These are phyloP conservation scores for Tetheella fluctuosa DNA, from an alignment of 2,888 invertebrate species.

Conservation along the genomic window DNA sequence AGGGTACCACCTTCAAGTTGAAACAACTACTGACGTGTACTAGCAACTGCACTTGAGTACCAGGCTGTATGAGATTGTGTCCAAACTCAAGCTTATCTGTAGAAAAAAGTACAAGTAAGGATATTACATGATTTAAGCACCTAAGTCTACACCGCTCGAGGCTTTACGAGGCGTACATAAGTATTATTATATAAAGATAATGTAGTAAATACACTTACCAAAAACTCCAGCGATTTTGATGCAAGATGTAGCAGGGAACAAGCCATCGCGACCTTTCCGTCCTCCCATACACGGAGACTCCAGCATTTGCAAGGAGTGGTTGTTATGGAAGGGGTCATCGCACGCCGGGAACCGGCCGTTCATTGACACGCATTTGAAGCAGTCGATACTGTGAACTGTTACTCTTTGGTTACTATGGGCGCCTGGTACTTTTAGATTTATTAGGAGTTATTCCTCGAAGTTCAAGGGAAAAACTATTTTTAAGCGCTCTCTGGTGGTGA, in stretches of 20 bases:
- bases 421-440: conserved; percentile 25
- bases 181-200: too few relatives aligned
- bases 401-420: conserved; percentile 19
- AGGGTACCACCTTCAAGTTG: background rate
- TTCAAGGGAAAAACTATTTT: too few relatives aligned
- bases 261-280: conserved; percentile 94
- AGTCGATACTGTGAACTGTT: conserved; percentile 91
- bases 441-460: background rate
- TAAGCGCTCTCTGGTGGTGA: too few relatives aligned
- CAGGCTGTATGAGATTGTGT: too few relatives aligned
- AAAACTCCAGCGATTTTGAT: conserved; percentile 97
- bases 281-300: conserved; percentile 98
- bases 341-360: conserved; percentile 94
- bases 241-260: conserved; percentile 98
- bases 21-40: background rate
- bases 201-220: conserved; percentile 88
- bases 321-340: conserved; percentile 98
- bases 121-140: too few relatives aligned
- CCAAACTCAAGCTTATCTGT: too few relatives aligned
- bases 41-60: too few relatives aligned
- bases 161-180: too few relatives aligned
- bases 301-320: conserved; percentile 91
- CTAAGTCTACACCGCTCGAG: too few relatives aligned
- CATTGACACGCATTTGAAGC: conserved; percentile 98
- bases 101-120: too few relatives aligned